Base-by-base conservation (phyloP, 2,113 vertebrate species). In the Macroglossus sobrinus region DNA sequence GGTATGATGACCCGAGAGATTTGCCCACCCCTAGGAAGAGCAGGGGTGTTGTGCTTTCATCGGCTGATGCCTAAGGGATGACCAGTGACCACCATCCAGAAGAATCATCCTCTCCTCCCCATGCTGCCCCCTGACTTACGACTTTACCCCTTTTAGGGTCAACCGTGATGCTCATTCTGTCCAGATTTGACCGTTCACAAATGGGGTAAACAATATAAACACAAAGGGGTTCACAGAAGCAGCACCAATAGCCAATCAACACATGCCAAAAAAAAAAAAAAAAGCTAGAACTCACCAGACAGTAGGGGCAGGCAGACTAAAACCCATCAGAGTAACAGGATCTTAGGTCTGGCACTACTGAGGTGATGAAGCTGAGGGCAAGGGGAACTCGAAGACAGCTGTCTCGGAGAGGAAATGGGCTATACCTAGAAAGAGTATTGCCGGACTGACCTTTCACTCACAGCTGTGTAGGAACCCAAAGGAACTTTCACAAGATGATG, bases 31-130 rank as follows among this genome's bases (percentile, higher is more conserved):
- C 26, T 3, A 3, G 50, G 40, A 21, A 24, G 6, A n/a, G 11
- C 0, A 28, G 53, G 53, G 7, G 15, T 13, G 0, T 10, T 9
- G 33, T 45, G 38, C 7, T 19, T 87, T n/a, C 9, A 1, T 21
- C 15, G 43, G 21, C 45, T 63, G 50, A 22, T 59, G n/a, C 59
- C 66, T 63, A 50, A 69, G 45, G 26, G 82, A 24, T 50, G 4
- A 1, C 35, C 28, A 16, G 0, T 45, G 40, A 24, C 68, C 50
- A n/a, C 71, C 47, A 59, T 7, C 40, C 22, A 43, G 64, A 55
- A 26, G 3, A 55, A 9, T 24, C 63, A 9, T 61, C 30, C 61
- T 76, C 47, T 59, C 28, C 43, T 71, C 10, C 53, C 15, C 1
- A 1, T 0, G 5, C 69, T 47, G 30, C 75, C 11, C 66, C 15